Evolutionary conservation across 2,113 vertebrate genomes (phyloP).

Genomic region (Ascaphus truei): DNA sequence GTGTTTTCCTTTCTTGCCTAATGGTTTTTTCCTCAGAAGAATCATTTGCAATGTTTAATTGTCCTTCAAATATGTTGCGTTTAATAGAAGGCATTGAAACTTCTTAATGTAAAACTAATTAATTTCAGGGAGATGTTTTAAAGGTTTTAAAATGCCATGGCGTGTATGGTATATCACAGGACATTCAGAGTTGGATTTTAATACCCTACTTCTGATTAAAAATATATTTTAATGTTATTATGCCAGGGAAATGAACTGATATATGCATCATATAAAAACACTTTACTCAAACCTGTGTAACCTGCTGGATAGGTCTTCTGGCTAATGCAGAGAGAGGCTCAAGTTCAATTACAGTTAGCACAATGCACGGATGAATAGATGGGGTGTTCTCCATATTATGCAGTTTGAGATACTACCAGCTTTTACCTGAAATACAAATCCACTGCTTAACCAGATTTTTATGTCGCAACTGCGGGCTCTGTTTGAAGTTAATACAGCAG

Average conservation of each 20-base stretch:
- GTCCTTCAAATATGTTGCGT: constrained; percentile 64
- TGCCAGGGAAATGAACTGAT: constrained; percentile 59
- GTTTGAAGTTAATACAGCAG: neutral
- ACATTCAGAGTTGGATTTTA: constrained; percentile 63
- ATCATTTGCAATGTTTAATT: constrained; percentile 3
- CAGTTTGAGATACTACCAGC: constrained; percentile 11
- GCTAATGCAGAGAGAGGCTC: constrained; percentile 37
- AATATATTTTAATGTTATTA: constrained; percentile 68
- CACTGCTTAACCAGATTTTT: constrained; percentile 42
- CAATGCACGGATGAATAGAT: constrained; percentile 27
- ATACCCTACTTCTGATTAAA: constrained; percentile 61
- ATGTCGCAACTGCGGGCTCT: constrained; percentile 30
- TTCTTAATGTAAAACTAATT: constrained; percentile 68
- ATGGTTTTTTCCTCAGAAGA: neutral
- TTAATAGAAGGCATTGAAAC: constrained; percentile 61
- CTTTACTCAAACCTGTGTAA: constrained; percentile 58
- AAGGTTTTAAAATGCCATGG: constrained; percentile 69
- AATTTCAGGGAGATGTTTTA: constrained; percentile 72
- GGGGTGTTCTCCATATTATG: constrained; percentile 35
- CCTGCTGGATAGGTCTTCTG: constrained; percentile 40
- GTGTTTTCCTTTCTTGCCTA: neutral
- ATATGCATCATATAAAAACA: constrained; percentile 59
- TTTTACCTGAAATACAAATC: constrained; percentile 8
- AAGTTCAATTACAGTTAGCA: constrained; percentile 46
- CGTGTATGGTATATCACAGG: constrained; percentile 61